Percentiles rank a stretch among this genome's conserved stretches.
Conservation (phyloP, 2,888 invertebrate genomes). For the Odontocolon sp. region DNA sequence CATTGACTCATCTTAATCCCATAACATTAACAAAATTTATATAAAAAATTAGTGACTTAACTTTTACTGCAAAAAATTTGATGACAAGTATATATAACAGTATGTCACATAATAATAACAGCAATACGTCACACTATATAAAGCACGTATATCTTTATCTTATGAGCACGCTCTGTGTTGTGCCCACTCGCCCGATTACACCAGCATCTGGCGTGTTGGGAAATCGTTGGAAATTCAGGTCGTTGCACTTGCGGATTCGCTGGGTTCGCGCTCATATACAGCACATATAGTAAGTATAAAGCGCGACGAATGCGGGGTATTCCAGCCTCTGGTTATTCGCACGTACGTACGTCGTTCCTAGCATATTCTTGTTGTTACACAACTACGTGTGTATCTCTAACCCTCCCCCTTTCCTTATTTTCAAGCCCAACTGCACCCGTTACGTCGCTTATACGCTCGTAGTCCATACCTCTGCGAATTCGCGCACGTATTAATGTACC, state of each 20-base stretch:
- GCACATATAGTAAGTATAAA: slow-evolving; percentile 28
- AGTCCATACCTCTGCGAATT: slow-evolving; percentile 3
- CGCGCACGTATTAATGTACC: slow-evolving; percentile 20
- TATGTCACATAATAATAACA: slow-evolving; percentile 17
- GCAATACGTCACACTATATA: slow-evolving; percentile 33
- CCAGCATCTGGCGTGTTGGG: slow-evolving; percentile 53
- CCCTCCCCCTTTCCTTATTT: background rate
- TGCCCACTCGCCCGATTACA: slow-evolving; percentile 42
- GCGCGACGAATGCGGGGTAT: slow-evolving; percentile 30
- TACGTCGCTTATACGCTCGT: background rate
- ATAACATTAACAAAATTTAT: too few species aligned
- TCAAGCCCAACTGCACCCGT: background rate
- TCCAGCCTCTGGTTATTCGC: slow-evolving; percentile 12
- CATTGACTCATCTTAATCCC: too few species aligned
- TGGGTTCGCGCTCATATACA: slow-evolving; percentile 5
- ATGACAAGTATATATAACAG: too few species aligned
- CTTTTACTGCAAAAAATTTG: too few species aligned
- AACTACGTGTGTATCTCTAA: slow-evolving; percentile 30
- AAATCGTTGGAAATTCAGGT: slow-evolving; percentile 59
- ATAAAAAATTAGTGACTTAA: too few species aligned
- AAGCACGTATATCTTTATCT: slow-evolving; percentile 38
- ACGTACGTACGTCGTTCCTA: slow-evolving; percentile 38
- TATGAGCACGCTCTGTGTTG: slow-evolving; percentile 4
- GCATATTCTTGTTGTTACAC: slow-evolving; percentile 46
- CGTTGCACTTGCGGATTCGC: slow-evolving; percentile 57